Evolutionary conservation across 2,797 vertebrate genomes (phyloP).

Genomic region (Vipera ursinii): DNA sequence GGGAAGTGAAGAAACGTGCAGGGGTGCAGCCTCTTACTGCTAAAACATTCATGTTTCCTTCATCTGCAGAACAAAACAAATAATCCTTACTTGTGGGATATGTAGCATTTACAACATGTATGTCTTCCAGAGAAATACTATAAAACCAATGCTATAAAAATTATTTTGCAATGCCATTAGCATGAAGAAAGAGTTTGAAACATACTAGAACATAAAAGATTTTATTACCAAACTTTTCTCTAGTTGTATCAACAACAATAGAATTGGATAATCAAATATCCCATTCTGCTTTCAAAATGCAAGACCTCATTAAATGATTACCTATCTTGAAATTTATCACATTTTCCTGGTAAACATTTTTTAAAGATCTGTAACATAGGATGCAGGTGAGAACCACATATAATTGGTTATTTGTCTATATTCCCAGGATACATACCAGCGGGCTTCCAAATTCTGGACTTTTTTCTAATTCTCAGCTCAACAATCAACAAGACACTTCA

Average conservation of each 20-base stretch:
- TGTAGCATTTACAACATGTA: not conserved
- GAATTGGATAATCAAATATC: not conserved
- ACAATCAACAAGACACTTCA: not conserved
- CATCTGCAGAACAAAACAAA: not conserved
- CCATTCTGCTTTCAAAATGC: not conserved
- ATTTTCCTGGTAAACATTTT: not conserved
- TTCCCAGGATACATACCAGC: not conserved
- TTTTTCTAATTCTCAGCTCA: not conserved
- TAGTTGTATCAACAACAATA: not conserved
- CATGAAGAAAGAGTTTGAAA: not conserved
- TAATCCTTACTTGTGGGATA: not conserved
- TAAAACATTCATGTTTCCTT: not conserved
- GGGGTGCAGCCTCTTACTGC: not conserved
- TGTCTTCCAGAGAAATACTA: not conserved
- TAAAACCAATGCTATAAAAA: not conserved
- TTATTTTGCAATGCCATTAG: not conserved
- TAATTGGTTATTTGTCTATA: not conserved
- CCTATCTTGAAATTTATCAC: not conserved
- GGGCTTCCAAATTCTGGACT: not conserved
- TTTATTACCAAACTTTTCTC: not conserved
- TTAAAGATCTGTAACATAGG: not conserved
- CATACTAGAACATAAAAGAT: not conserved
- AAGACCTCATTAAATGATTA: not conserved
- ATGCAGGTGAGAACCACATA: not conserved
- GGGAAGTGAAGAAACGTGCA: conserved; percentile 7